Evolutionary conservation across 2,113 vertebrate genomes (phyloP).

Genomic region (Ceuthmochares aereus): DNA sequence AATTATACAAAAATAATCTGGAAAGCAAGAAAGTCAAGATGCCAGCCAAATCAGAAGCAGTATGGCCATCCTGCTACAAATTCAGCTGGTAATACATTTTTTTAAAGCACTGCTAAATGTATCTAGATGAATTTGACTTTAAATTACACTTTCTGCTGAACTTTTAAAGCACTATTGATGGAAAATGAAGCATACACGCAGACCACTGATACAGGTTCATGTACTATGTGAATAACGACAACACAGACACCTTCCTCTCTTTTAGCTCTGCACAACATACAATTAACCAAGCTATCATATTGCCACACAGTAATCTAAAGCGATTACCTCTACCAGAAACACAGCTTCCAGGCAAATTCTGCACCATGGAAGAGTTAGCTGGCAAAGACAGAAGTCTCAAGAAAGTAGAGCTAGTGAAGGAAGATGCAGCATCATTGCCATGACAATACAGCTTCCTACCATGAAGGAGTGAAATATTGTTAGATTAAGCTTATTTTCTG

Average conservation of each 20-base stretch:
- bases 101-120: constrained; percentile 44
- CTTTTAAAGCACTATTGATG: constrained; percentile 1
- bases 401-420: not conserved
- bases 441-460: not conserved
- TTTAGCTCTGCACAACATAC: not conserved
- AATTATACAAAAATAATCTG: constrained; percentile 66
- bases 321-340: not conserved
- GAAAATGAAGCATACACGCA: not conserved
- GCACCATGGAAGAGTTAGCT: not conserved
- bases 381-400: not conserved
- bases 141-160: constrained; percentile 39
- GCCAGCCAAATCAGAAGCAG: constrained; percentile 40
- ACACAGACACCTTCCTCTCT: not conserved
- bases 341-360: not conserved
- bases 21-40: constrained; percentile 36
- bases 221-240: not conserved
- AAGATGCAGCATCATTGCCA: not conserved
- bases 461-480: not conserved
- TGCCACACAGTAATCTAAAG: not conserved
- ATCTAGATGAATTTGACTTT: constrained; percentile 27
- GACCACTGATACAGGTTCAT: not conserved
- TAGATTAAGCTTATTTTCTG: constrained; percentile 29
- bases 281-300: not conserved
- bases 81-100: constrained; percentile 42
- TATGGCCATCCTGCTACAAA: constrained; percentile 16